Conservation (phyloP, 2,797 vertebrate species). For the Sebastes matsubarae region DNA sequence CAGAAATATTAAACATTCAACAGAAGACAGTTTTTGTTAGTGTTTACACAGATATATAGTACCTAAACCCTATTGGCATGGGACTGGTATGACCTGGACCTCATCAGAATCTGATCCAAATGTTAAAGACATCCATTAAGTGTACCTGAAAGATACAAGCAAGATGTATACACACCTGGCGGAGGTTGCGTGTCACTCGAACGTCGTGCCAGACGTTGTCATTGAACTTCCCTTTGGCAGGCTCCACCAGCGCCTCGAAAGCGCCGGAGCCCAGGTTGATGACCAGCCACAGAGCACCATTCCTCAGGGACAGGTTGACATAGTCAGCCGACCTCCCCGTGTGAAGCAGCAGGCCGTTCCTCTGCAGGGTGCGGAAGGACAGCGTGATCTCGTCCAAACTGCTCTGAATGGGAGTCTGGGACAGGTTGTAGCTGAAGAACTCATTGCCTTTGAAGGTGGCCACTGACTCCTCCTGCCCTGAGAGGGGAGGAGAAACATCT, state of each 20-base stretch:
- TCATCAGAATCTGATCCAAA: not conserved
- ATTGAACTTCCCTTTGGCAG: slow-evolving; percentile 93
- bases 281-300: slow-evolving; percentile 94
- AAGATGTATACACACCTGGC: slow-evolving; percentile 86
- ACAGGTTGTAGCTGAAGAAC: slow-evolving; percentile 98
- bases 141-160: not conserved
- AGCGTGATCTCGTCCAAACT: slow-evolving; percentile 96
- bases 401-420: slow-evolving; percentile 96
- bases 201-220: slow-evolving; percentile 94
- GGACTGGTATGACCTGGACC: not conserved
- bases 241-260: slow-evolving; percentile 95
- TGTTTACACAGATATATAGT: slow-evolving; percentile 5
- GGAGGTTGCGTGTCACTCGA: slow-evolving; percentile 93
- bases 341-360: slow-evolving; percentile 95
- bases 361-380: slow-evolving; percentile 93
- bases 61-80: not conserved
- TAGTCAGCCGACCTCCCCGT: slow-evolving; percentile 94
- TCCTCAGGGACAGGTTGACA: slow-evolving; percentile 94
- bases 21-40: slow-evolving; percentile 14
- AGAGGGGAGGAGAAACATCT: slow-evolving; percentile 50
- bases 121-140: not conserved
- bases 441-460: slow-evolving; percentile 95
- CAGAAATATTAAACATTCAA: slow-evolving; percentile 36
- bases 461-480: slow-evolving; percentile 92
- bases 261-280: slow-evolving; percentile 97